A percentile compares a stretch with the other conserved stretches of the same genome.
Conservation (phyloP, 2,113 vertebrate genomes). For the Bubo bubo region DNA sequence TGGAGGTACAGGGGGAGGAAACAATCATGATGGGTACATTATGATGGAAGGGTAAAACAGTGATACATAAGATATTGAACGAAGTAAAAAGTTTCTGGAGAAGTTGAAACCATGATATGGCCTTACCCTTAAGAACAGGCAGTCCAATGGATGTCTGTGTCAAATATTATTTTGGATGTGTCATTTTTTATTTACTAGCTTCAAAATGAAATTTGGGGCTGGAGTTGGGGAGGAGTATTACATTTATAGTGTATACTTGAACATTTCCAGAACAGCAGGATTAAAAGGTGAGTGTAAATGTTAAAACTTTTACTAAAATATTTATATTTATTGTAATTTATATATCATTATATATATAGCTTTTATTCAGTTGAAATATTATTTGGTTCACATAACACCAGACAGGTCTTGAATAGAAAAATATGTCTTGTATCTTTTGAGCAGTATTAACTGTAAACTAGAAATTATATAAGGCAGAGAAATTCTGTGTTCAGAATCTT, state of each 20-base stretch:
- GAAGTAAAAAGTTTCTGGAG: neutral
- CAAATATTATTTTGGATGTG: neutral
- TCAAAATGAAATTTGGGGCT: neutral
- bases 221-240: neutral
- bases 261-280: neutral
- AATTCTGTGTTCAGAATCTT: neutral
- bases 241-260: neutral
- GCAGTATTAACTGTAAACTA: neutral
- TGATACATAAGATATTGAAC: neutral
- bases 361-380: neutral
- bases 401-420: neutral
- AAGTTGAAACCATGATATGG: neutral
- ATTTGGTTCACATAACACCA: neutral
- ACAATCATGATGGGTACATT: neutral
- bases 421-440: neutral
- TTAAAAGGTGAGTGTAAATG: neutral
- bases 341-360: neutral
- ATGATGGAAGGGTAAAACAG: neutral
- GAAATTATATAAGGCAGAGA: neutral
- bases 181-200: neutral
- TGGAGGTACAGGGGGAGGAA: neutral
- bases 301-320: neutral
- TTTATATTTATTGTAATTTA: neutral
- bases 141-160: neutral
- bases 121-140: neutral